Percentiles rank a stretch among this genome's conserved stretches.
Conservation (phyloP, 2,113 vertebrate genomes). For the Ciconia boyciana region DNA sequence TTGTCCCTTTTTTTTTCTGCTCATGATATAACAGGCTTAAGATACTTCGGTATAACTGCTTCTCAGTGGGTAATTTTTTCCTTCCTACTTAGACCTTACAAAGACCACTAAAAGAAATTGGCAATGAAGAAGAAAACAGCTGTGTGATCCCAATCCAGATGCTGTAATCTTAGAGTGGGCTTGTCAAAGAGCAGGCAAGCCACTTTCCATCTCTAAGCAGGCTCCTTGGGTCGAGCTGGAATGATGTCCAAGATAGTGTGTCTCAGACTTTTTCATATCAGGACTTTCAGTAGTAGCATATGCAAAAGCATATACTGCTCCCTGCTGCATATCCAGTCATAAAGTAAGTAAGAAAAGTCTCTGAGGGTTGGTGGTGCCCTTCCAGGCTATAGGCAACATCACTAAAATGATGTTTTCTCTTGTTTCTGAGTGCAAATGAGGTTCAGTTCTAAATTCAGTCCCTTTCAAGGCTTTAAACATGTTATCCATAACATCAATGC, state of each 20-base stretch:
- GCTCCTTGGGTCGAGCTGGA: not conserved
- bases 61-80: constrained; percentile 1
- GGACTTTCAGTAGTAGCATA: not conserved
- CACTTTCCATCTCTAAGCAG: not conserved
- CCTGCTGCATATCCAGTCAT: not conserved
- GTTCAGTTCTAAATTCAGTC: not conserved
- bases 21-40: constrained; percentile 30
- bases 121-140: not conserved
- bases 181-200: not conserved
- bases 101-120: not conserved
- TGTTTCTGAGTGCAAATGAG: not conserved
- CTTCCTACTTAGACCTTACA: not conserved
- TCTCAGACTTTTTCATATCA: not conserved
- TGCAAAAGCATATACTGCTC: not conserved
- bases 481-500: not conserved
- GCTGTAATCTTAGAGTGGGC: not conserved
- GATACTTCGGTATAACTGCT: not conserved
- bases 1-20: not conserved
- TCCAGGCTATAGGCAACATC: not conserved
- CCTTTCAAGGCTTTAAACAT: not conserved
- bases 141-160: not conserved
- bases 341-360: not conserved
- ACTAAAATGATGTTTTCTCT: not conserved
- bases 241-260: not conserved
- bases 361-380: not conserved